These are phyloP conservation scores for Helobdella robusta DNA, from an alignment of 2,888 invertebrate species.

Conservation along the genomic window DNA sequence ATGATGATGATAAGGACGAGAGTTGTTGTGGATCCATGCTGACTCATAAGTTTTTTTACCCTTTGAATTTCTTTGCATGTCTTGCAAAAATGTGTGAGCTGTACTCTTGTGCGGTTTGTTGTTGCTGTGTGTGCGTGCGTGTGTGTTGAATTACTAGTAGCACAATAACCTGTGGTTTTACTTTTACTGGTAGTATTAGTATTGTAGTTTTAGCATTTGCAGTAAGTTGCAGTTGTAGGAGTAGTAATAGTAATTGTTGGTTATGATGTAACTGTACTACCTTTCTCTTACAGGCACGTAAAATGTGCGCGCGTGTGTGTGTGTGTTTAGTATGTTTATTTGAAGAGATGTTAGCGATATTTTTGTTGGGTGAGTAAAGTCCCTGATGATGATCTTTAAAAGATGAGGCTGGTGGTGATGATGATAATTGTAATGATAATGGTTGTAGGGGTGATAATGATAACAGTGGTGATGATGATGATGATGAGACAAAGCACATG, in stretches of 20 bases:
- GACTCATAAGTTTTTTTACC: too few relatives aligned
- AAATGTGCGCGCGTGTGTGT: too few relatives aligned
- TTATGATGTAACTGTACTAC: background rate
- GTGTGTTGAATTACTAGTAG: background rate
- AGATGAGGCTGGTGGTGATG: too few relatives aligned
- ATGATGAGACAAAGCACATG: background rate
- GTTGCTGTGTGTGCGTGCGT: background rate
- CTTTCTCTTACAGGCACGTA: too few relatives aligned
- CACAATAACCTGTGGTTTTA: background rate
- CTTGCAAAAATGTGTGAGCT: too few relatives aligned
- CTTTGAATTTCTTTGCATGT: too few relatives aligned
- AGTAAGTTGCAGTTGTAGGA: constrained; percentile 8
- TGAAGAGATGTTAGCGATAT: too few relatives aligned
- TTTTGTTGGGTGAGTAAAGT: too few relatives aligned
- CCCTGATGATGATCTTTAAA: too few relatives aligned
- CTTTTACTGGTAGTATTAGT: constrained; percentile 7
- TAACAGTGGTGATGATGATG: background rate
- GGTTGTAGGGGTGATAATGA: background rate
- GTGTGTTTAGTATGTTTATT: too few relatives aligned
- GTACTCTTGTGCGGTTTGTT: background rate
- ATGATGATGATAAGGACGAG: too few relatives aligned
- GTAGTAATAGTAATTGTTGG: background rate
- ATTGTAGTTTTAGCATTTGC: background rate
- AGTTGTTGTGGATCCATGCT: too few relatives aligned
- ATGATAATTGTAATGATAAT: background rate